Percentiles rank a stretch among this genome's conserved stretches.
Evolutionary conservation across 2,797 vertebrate genomes (phyloP).

Genomic region (Scolopax bukidnonensis): DNA sequence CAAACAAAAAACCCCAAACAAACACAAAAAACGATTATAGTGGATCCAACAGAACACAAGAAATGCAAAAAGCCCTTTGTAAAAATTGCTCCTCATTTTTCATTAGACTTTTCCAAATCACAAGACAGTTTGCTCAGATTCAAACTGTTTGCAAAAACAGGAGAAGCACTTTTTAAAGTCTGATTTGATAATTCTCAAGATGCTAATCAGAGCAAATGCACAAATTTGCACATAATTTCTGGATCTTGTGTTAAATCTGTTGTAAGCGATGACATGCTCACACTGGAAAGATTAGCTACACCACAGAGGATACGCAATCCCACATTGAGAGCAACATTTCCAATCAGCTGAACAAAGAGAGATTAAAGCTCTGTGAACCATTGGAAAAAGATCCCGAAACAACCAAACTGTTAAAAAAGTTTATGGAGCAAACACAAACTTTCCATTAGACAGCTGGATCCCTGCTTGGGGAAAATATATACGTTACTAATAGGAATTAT

Average conservation of each 20-base stretch:
- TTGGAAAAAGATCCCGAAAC: background rate
- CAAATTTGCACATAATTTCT: background rate
- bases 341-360: background rate
- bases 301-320: background rate
- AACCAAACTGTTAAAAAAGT: slow-evolving; percentile 48
- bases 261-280: background rate
- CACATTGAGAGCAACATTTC: background rate
- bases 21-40: background rate
- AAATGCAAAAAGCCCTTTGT: background rate
- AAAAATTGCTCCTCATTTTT: background rate
- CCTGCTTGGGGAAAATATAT: slow-evolving; percentile 46
- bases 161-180: background rate
- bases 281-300: background rate
- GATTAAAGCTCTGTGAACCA: background rate
- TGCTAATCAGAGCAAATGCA: background rate
- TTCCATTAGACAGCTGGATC: slow-evolving; percentile 42
- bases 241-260: background rate
- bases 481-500: slow-evolving; percentile 27
- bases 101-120: background rate
- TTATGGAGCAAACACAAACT: slow-evolving; percentile 43
- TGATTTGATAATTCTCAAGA: background rate
- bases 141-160: background rate
- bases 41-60: background rate
- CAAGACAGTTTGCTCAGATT: background rate
- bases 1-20: background rate